Percentiles rank a stretch among this genome's conserved stretches.
Evolutionary conservation across 1,140 invertebrate species (phyloP).

Genomic region (Trichonephila clavata): DNA sequence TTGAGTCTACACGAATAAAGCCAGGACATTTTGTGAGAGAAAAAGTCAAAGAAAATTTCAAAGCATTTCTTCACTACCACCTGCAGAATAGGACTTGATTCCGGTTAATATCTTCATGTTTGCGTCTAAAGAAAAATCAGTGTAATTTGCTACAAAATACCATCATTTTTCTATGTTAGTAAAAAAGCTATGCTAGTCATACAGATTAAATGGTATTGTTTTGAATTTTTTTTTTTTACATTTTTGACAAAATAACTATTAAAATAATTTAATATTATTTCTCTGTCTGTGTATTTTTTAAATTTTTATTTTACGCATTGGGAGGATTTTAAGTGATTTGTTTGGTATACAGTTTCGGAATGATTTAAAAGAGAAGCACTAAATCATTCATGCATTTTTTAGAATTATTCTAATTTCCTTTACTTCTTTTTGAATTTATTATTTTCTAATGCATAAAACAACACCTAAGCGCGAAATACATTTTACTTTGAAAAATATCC

Average conservation of each 20-base stretch:
- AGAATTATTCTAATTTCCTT: too few relatives aligned
- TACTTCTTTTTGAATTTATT: too few relatives aligned
- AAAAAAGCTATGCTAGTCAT: constrained; percentile 24
- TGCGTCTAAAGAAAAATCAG: not conserved
- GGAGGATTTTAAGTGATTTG: too few relatives aligned
- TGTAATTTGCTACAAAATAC: constrained; percentile 32
- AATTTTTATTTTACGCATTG: too few relatives aligned
- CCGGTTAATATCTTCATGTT: constrained; percentile 22
- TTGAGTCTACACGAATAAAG: not conserved
- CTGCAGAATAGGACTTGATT: not conserved
- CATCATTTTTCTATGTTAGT: constrained; percentile 24
- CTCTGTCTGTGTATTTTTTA: not conserved
- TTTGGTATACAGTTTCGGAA: too few relatives aligned
- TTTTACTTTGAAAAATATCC: too few relatives aligned
- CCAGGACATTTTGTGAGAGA: not conserved
- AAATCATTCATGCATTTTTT: too few relatives aligned
- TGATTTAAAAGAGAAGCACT: too few relatives aligned
- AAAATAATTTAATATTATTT: constrained; percentile 22
- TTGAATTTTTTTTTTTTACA: constrained; percentile 3
- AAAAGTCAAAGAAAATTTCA: not conserved
- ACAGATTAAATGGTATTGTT: constrained; percentile 23
- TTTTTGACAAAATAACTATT: constrained; percentile 28
- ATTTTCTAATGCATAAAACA: too few relatives aligned
- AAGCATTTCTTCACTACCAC: not conserved
- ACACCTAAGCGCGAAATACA: too few relatives aligned